A percentile compares a stretch with the other conserved stretches of the same genome.
These are phyloP conservation scores for Eidolon helvum DNA, from an alignment of 2,113 vertebrate species.

Conservation along the genomic window DNA sequence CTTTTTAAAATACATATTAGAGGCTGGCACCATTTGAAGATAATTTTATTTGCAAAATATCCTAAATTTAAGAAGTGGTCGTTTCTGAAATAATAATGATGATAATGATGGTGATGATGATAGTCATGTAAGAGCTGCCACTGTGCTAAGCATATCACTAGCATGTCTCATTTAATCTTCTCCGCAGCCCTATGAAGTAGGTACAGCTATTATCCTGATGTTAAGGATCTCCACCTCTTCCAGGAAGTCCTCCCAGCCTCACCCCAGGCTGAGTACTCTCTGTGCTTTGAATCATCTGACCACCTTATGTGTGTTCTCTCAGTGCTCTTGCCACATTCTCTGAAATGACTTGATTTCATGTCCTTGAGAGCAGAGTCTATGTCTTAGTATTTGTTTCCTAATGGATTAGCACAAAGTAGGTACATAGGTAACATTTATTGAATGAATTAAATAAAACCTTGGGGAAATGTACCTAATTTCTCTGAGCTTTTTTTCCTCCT, in stretches of 20 bases:
- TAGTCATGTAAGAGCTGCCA: no score
- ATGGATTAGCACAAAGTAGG: background rate
- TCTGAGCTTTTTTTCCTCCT: background rate
- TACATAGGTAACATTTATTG: background rate
- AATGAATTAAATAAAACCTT: background rate
- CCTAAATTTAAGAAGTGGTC: background rate
- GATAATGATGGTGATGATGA: no score
- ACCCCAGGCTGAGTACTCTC: slow-evolving; percentile 67
- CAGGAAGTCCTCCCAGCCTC: background rate
- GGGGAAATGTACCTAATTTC: background rate
- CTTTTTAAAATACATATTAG: background rate
- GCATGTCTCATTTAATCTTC: background rate
- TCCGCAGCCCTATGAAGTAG: background rate
- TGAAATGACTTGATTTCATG: background rate
- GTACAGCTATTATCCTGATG: background rate
- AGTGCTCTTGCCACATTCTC: background rate
- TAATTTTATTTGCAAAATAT: background rate
- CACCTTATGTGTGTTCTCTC: background rate
- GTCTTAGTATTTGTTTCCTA: background rate
- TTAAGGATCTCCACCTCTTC: background rate
- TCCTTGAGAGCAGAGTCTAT: background rate
- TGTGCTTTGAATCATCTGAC: slow-evolving; percentile 51
- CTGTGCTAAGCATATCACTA: background rate
- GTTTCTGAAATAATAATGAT: background rate
- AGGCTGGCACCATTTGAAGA: background rate